Evolutionary conservation across 2,113 vertebrate species (phyloP).

Genomic region (Macaca fascicularis): T2T-MFA8v1.1 NC_088379.1:145480001-145480500

Average conservation of each 20-base stretch:
- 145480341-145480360: not conserved
- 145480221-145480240: not conserved
- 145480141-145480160: fast-evolving
- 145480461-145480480: not conserved
- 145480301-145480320: not conserved
- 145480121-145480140: not conserved
- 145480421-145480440: not conserved
- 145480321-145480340: not conserved
- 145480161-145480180: no score
- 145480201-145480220: not conserved
- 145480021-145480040: not conserved
- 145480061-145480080: not conserved
- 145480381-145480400: not conserved
- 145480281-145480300: not conserved
- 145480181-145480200: not conserved
- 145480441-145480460: not conserved
- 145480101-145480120: not conserved
- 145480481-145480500: not conserved
- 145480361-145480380: not conserved
- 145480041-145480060: not conserved
- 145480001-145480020: not conserved
- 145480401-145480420: not conserved
- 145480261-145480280: not conserved
- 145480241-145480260: not conserved
- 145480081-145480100: not conserved